Percentiles rank a stretch among this genome's conserved stretches.
phyloP scores from a whole-genome alignment of 2,888 invertebrate genomes.

The Tubulanus polymorphus region DNA sequence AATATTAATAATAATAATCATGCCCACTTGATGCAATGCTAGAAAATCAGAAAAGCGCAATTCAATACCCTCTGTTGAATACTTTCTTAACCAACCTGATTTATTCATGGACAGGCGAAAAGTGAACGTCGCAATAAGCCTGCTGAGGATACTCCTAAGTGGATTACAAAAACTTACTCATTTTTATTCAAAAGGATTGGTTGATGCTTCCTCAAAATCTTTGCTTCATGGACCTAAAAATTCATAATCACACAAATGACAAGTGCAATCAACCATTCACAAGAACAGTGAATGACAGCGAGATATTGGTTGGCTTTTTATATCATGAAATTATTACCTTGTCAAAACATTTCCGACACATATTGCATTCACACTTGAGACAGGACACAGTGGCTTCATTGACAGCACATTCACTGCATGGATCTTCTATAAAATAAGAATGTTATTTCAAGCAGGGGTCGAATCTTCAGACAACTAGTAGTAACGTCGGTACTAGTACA shows the following conservation, averaged over 20 bases:
- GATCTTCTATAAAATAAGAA: constrained; percentile 19
- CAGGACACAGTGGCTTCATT: constrained; percentile 29
- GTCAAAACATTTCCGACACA: constrained; percentile 35
- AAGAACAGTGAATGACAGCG: no score
- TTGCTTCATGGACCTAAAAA: neutral
- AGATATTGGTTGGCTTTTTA: neutral
- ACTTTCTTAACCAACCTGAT: no score
- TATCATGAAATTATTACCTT: constrained; percentile 23
- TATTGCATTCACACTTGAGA: constrained; percentile 33
- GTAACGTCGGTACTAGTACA: no score
- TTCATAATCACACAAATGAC: neutral
- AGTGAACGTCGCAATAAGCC: no score
- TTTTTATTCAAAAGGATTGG: neutral
- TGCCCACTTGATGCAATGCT: no score
- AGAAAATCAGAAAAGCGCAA: no score
- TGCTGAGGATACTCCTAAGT: no score
- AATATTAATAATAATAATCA: no score
- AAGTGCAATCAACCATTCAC: no score
- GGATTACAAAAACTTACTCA: neutral
- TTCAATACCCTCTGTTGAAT: no score
- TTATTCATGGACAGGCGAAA: no score
- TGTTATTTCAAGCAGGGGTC: neutral
- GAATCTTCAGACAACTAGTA: no score
- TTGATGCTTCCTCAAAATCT: neutral
- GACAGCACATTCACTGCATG: constrained; percentile 29